Percentiles rank a stretch among this genome's conserved stretches.
phyloP scores from a whole-genome alignment of 2,113 vertebrate genomes.

The Sebastes schlegelii region DNA sequence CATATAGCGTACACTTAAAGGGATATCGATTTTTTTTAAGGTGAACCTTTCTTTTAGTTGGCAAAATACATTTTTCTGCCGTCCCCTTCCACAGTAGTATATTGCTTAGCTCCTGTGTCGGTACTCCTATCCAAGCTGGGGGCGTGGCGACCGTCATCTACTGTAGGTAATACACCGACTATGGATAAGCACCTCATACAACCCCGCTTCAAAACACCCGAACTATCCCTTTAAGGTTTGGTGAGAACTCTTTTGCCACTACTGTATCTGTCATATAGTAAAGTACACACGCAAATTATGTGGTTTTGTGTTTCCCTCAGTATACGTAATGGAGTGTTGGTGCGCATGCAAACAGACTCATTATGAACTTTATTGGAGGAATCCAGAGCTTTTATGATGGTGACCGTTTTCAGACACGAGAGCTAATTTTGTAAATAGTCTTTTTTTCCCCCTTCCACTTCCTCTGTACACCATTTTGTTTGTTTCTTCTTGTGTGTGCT shows the following conservation, averaged over 20 bases:
- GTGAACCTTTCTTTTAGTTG: too few species aligned
- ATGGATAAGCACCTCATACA: too few species aligned
- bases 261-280: neutral
- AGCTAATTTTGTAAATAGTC: slow-evolving; percentile 74
- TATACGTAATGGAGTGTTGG: neutral
- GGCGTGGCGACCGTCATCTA: too few species aligned
- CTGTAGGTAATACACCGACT: too few species aligned
- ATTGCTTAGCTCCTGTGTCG: too few species aligned
- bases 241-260: neutral
- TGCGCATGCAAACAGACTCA: slow-evolving; percentile 33
- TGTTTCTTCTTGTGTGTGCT: slow-evolving; percentile 58
- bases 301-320: slow-evolving; percentile 13
- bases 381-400: slow-evolving; percentile 15
- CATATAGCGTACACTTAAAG: too few species aligned
- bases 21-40: too few species aligned
- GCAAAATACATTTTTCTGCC: too few species aligned
- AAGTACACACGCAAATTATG: neutral
- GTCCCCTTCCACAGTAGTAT: too few species aligned
- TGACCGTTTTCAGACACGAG: slow-evolving; percentile 49
- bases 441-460: slow-evolving; percentile 37
- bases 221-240: neutral
- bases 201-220: too few species aligned
- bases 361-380: slow-evolving; percentile 32
- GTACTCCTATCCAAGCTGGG: too few species aligned
- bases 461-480: slow-evolving; percentile 47